Conservation (phyloP, 2,113 vertebrate genomes). For the Lepisosteus oculatus region DNA sequence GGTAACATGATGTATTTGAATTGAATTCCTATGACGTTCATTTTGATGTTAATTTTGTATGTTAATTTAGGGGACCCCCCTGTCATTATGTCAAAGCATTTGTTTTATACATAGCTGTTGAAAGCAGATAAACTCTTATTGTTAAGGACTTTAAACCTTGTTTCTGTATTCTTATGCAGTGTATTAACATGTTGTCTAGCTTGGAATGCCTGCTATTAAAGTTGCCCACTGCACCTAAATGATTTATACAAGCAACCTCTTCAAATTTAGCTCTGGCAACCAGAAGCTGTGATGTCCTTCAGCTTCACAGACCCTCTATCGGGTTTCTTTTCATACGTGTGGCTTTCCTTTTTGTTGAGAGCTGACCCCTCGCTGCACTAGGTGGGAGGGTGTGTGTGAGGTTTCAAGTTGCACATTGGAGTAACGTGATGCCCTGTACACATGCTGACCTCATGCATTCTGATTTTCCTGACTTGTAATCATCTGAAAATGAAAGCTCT, state of each 20-base stretch:
- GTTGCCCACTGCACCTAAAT: not conserved
- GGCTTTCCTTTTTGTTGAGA: not conserved
- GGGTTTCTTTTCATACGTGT: not conserved
- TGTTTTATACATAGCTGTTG: too few relatives aligned
- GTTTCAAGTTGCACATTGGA: not conserved
- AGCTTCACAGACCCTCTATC: not conserved
- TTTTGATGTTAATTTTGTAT: too few relatives aligned
- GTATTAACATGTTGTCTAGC: too few relatives aligned
- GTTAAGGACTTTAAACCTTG: too few relatives aligned
- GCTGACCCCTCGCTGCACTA: not conserved
- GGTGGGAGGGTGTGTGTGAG: not conserved
- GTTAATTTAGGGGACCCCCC: too few relatives aligned
- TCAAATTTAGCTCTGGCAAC: not conserved
- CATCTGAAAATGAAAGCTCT: too few relatives aligned
- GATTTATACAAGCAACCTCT: not conserved
- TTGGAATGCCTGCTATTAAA: not conserved
- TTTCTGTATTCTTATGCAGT: too few relatives aligned
- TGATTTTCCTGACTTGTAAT: too few relatives aligned
- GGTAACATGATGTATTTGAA: too few relatives aligned
- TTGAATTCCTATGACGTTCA: too few relatives aligned
- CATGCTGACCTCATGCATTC: not conserved
- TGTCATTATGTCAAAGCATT: too few relatives aligned
- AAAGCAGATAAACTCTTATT: too few relatives aligned
- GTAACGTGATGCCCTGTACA: not conserved
- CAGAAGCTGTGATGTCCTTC: not conserved